Evolutionary conservation across 2,888 invertebrate genomes (phyloP), one percentile per base, ranked within the genome.

Genomic region (Mayetiola destructor): DNA sequence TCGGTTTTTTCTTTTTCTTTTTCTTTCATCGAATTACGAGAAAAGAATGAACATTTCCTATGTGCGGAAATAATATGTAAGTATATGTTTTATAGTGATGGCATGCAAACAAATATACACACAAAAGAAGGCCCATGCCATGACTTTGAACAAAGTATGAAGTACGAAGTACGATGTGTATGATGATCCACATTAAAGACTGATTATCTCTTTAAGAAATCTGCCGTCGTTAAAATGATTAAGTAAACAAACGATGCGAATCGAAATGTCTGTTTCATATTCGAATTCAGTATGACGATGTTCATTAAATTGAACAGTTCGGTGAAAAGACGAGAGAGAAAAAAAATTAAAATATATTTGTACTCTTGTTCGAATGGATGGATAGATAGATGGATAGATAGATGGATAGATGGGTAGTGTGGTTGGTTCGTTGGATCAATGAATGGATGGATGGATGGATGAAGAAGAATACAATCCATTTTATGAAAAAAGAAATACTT

Each of bases 221-320:
- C 56, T 56, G 29, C 56, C 56, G 39, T 37, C 40, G 39, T 56
- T 56, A 29, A 39, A 48, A 55, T 59, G 56, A 58, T 59, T 58
- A 59, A 58, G 40, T 55, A 39, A 57, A 55, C 55, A 56, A 58
- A 21, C 59, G 59, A 57, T 57, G 59, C 59, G 59, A 55, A 59
- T 57, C 59, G 57, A 57, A 59, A 58, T 57, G 56, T 56, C 56
- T 56, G 56, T 56, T 56, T 37, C 56, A 40, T 40, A 56, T 56
- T 18, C 29, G 48, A 48, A 48, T 48, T n/a, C n/a, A 27, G 27
- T 48, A 27, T 48, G 48, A 27, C 48, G 48, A 48, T 48, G 48
- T 48, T 48, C 48, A 48, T 48, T 48, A 48, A 48, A 48, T 48
- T 27, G 48, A 48, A 48, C 27, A 48, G 27, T 48, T 48, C 27